Percentiles rank a stretch among this genome's conserved stretches.
phyloP scores from a whole-genome alignment of 2,888 invertebrate genomes.

The Amaurobius ferox region DNA sequence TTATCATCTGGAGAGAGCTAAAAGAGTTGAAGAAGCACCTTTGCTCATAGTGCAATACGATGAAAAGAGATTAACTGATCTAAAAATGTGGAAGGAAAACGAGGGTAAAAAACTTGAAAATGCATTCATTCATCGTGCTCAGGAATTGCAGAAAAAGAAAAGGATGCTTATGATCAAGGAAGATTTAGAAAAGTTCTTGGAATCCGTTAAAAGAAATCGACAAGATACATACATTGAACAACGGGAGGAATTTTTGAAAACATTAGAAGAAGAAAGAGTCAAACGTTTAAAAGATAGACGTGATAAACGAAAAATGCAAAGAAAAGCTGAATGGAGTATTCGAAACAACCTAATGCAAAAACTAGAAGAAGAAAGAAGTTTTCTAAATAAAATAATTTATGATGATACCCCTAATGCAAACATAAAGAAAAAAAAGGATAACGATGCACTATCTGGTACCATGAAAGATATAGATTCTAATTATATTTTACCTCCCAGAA shows the following conservation, averaged over 20 bases:
- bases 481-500: too few species aligned
- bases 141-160: neutral
- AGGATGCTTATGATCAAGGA: conserved; percentile 26
- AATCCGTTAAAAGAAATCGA: neutral
- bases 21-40: conserved; percentile 42
- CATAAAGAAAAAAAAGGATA: too few species aligned
- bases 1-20: conserved; percentile 52
- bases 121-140: neutral
- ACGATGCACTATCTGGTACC: too few species aligned
- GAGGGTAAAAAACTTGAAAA: conserved; percentile 17
- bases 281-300: conserved; percentile 35
- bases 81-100: conserved; percentile 24
- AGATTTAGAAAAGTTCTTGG: conserved; percentile 29
- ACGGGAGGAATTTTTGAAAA: neutral
- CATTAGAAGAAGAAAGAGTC: neutral
- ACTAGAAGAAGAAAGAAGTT: too few species aligned
- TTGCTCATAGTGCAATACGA: conserved; percentile 15
- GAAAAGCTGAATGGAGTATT: conserved; percentile 24
- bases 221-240: neutral
- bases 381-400: too few species aligned
- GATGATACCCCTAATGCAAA: too few species aligned
- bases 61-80: neutral
- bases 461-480: too few species aligned
- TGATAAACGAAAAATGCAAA: conserved; percentile 17
- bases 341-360: too few species aligned